Base-by-base conservation (phyloP, 2,797 vertebrate genomes). In the Neostethus bicornis region DNA sequence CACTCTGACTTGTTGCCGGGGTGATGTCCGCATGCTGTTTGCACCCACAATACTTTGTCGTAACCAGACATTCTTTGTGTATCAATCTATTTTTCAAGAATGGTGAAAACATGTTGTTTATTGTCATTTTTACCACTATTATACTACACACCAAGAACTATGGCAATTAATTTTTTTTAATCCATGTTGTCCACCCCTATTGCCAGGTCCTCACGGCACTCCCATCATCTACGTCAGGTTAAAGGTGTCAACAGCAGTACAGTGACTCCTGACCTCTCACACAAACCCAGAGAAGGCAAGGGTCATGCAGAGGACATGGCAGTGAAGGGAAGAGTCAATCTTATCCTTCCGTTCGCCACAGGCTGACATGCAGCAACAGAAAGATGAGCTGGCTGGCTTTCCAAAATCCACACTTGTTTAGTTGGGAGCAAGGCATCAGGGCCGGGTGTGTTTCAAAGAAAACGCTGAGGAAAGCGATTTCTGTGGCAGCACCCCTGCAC, bases 401-500 rank as follows among this genome's bases (percentile, higher is more conserved):
- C 88, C 87, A 87, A 90, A 82, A 81, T 82, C 80, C 83, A 89
- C 85, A 88, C 81, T 75, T 11, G 66, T 81, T 83, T 83, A 81
- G 81, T 78, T 32, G 67, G 32, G 73, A 81, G 81, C 59, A 71
- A 79, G 73, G 80, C 77, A 75, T 64, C 73, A 43, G 69, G 70
- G 70, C 70, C 47, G 69, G 77, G 80, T 90, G 86, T 69, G 69
- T 87, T 91, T 90, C 81, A 88, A 85, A 70, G 79, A 61, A 81
- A 91, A 84, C 16, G 88, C 89, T 89, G 91, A 93, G 87, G 87
- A 88, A 80, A 86, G 90, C 84, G 77, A 56, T 90, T 80, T 86
- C 74, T 57, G 72, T 68, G 68, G 72, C 76, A 67, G 76, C 66
- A 70, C 51, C 60, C 66, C 45, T 84, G 73, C 79, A 84, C 80